Percentiles rank a stretch among this genome's conserved stretches.
These are phyloP conservation scores for Limnodromus scolopaceus DNA, from an alignment of 2,797 vertebrate species.

Conservation along the genomic window DNA sequence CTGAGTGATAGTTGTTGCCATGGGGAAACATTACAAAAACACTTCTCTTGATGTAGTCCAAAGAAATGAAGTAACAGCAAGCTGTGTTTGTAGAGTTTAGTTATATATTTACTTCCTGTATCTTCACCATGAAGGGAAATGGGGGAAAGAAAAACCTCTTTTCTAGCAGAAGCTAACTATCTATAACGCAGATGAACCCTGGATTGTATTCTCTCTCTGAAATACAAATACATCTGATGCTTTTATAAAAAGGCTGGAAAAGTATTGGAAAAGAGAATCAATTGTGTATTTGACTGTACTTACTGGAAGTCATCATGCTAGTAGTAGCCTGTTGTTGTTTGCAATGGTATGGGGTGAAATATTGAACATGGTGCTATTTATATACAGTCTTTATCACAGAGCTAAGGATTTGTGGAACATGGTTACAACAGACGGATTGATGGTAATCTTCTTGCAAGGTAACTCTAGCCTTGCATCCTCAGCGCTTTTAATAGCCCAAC, in stretches of 20 bases:
- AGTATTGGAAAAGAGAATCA: not conserved
- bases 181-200: not conserved
- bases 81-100: not conserved
- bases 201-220: not conserved
- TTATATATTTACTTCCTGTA: not conserved
- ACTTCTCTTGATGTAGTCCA: not conserved
- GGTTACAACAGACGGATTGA: not conserved
- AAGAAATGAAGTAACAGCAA: not conserved
- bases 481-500: not conserved
- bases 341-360: not conserved
- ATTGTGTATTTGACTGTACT: not conserved
- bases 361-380: not conserved
- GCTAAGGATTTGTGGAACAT: not conserved
- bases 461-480: not conserved
- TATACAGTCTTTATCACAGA: not conserved
- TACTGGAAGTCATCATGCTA: not conserved
- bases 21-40: not conserved
- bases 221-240: not conserved
- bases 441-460: not conserved
- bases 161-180: not conserved
- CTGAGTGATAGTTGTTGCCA: not conserved
- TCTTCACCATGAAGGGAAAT: not conserved
- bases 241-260: not conserved
- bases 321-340: not conserved
- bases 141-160: not conserved